Evolutionary conservation across 1,140 invertebrate species (phyloP).

Genomic region (Thalassaphorura encarpata): DNA sequence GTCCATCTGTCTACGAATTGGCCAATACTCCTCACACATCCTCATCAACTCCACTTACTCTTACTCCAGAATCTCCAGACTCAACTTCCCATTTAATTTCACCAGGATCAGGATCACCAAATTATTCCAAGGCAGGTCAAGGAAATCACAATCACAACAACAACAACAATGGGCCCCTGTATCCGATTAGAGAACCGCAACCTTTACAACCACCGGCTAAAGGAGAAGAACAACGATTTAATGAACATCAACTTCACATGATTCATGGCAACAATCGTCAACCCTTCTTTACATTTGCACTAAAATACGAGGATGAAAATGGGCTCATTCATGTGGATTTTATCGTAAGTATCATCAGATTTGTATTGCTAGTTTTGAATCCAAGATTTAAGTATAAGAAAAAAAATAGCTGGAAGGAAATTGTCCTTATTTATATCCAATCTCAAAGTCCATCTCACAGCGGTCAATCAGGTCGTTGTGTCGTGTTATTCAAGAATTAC

Average conservation of each 20-base stretch:
- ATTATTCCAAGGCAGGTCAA: too few relatives aligned
- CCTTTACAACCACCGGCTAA: too few relatives aligned
- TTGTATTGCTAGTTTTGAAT: too few relatives aligned
- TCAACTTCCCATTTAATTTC: constrained; percentile 14
- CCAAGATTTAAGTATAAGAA: too few relatives aligned
- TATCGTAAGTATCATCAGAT: constrained; percentile 31
- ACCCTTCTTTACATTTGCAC: constrained; percentile 31
- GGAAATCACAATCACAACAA: neutral
- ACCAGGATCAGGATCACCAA: constrained; percentile 10
- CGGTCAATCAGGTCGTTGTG: too few relatives aligned
- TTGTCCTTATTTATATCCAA: too few relatives aligned
- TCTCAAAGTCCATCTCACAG: too few relatives aligned
- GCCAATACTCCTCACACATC: neutral
- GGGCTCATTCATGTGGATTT: constrained; percentile 29
- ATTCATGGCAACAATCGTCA: constrained; percentile 25
- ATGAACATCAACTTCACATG: constrained; percentile 9
- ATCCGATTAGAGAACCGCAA: too few relatives aligned
- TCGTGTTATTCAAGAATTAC: too few relatives aligned
- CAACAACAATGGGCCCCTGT: too few relatives aligned
- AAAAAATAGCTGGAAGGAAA: too few relatives aligned
- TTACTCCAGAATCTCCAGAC: constrained; percentile 24
- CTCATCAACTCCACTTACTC: constrained; percentile 18
- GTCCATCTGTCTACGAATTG: neutral
- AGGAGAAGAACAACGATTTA: neutral
- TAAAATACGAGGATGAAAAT: constrained; percentile 31